phyloP scores from a whole-genome alignment of 2,888 invertebrate genomes.

The Andrena hattorfiana region DNA sequence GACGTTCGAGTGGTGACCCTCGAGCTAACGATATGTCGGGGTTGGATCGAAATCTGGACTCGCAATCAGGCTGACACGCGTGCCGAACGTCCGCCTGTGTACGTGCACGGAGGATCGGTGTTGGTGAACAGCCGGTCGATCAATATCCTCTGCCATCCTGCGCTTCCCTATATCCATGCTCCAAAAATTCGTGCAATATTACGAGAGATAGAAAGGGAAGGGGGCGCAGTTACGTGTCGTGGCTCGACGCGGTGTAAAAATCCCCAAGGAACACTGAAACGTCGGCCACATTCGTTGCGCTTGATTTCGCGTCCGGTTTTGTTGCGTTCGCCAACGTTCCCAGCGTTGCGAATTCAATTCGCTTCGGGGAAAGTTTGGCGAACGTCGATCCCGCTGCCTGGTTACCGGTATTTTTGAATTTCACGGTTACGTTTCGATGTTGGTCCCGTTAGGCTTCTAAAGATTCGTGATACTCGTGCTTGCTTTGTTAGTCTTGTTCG shows the following conservation, averaged over 20 bases:
- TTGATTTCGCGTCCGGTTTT: conserved; percentile 54
- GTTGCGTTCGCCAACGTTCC: conserved; percentile 15
- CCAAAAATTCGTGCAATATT: conserved; percentile 62
- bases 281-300: conserved; percentile 40
- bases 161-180: conserved; percentile 18
- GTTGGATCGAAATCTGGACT: conserved; percentile 27
- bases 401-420: conserved; percentile 13
- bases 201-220: conserved; percentile 8
- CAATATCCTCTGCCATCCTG: conserved; percentile 50
- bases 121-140: conserved; percentile 45
- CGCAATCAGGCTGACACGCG: conserved; percentile 17
- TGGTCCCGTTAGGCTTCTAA: too few species aligned
- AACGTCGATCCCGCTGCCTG: not conserved
- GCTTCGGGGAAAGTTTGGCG: conserved; percentile 16
- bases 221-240: conserved; percentile 35
- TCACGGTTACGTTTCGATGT: not conserved
- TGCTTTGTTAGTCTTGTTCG: too few species aligned
- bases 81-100: conserved; percentile 13
- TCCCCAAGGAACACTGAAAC: conserved; percentile 60
- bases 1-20: conserved; percentile 33
- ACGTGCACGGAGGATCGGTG: conserved; percentile 21
- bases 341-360: conserved; percentile 38
- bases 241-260: conserved; percentile 47
- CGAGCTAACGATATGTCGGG: conserved; percentile 38
- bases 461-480: too few species aligned